These are phyloP conservation scores for Drosophila rufa DNA, from an alignment of 1,140 invertebrate species.

Conservation along the genomic window DNA sequence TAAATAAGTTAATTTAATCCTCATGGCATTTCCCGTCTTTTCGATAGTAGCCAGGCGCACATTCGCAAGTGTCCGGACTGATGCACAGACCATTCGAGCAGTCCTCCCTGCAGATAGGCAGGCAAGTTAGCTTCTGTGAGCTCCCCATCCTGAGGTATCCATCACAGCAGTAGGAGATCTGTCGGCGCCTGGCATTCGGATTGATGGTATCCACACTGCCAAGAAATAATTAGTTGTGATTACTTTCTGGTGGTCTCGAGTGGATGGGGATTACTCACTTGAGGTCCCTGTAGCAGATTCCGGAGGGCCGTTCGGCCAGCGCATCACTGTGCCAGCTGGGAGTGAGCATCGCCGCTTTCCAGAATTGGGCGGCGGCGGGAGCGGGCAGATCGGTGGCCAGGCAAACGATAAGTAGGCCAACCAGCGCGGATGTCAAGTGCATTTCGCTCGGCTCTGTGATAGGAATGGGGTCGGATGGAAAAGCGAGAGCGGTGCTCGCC, in stretches of 20 bases:
- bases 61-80: conserved; percentile 86
- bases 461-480: conserved; percentile 26
- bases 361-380: conserved; percentile 47
- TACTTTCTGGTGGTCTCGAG: too few relatives aligned
- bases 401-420: conserved; percentile 42
- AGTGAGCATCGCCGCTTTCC: conserved; percentile 18
- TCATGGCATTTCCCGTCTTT: conserved; percentile 31
- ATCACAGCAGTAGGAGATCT: conserved; percentile 70
- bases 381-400: conserved; percentile 22
- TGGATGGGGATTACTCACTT: neutral
- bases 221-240: neutral
- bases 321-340: conserved; percentile 20
- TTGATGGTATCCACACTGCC: conserved; percentile 53
- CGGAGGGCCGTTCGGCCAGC: conserved; percentile 40
- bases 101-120: conserved; percentile 86
- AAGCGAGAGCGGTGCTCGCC: conserved; percentile 15
- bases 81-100: conserved; percentile 87
- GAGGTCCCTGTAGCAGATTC: conserved; percentile 52
- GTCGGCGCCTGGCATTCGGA: conserved; percentile 57
- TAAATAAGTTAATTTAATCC: neutral
- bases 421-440: conserved; percentile 43
- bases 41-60: conserved; percentile 71
- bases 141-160: conserved; percentile 60
- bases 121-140: conserved; percentile 80
- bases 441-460: conserved; percentile 20